A percentile compares a stretch with the other conserved stretches of the same genome.
These are phyloP conservation scores for Pristionchus fissidentatus DNA, from an alignment of 2,888 invertebrate genomes.

Conservation along the genomic window DNA sequence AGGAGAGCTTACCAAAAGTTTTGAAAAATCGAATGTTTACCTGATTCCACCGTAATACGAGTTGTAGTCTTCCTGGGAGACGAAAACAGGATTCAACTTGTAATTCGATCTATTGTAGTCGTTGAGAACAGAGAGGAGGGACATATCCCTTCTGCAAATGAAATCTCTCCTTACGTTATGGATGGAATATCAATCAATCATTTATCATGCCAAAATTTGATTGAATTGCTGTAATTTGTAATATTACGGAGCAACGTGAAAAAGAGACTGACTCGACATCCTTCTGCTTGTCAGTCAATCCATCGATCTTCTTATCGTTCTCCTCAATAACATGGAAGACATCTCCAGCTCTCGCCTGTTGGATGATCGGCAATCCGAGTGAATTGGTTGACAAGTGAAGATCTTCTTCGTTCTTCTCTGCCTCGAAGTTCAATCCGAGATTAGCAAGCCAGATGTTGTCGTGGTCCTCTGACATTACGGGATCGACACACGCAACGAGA, in stretches of 20 bases:
- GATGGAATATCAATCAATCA: not conserved
- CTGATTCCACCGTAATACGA: constrained; percentile 70
- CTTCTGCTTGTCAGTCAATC: constrained; percentile 58
- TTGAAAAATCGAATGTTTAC: not conserved
- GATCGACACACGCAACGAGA: constrained; percentile 71
- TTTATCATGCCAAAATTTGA: no score
- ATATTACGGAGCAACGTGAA: no score
- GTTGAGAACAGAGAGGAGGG: constrained; percentile 66
- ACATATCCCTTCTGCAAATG: constrained; percentile 65
- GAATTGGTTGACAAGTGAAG: constrained; percentile 65
- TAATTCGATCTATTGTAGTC: constrained; percentile 70
- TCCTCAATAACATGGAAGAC: constrained; percentile 68
- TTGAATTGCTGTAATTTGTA: no score
- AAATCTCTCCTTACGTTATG: not conserved
- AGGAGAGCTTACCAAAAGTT: not conserved
- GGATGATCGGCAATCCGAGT: constrained; percentile 68
- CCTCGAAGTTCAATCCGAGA: constrained; percentile 63
- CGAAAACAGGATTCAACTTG: constrained; percentile 70
- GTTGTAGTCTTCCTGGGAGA: constrained; percentile 68
- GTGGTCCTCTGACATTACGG: constrained; percentile 68
- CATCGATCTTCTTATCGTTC: constrained; percentile 61
- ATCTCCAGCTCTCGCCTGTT: constrained; percentile 67
- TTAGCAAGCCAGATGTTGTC: constrained; percentile 69
- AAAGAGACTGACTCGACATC: constrained; percentile 62
- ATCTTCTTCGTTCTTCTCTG: constrained; percentile 53